Evolutionary conservation across 35 echinoderm and acorn worm species (phyloP), one percentile per base, ranked within the genome.

Genomic region (Acanthaster planci): DNA sequence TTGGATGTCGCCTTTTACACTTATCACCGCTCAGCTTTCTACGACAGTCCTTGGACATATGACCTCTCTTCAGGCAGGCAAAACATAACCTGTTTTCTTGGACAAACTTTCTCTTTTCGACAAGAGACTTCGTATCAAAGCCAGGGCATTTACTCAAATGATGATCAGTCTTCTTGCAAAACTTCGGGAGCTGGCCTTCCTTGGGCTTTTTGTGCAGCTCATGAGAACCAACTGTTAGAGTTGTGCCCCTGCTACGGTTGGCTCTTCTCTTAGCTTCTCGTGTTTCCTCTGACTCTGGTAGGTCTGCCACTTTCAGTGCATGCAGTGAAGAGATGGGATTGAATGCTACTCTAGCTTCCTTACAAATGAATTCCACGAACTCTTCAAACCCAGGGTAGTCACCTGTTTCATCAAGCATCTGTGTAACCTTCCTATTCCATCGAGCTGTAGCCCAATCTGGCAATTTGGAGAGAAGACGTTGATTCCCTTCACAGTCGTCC

Each of bases 401-500:
- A n/a, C n/a, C n/a, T n/a, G n/a, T n/a, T n/a, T n/a, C n/a, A n/a
- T n/a, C n/a, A n/a, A n/a, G n/a, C n/a, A n/a, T n/a, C n/a, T n/a
- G n/a, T n/a, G n/a, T n/a, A n/a, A n/a, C n/a, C n/a, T n/a, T n/a
- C n/a, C n/a, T n/a, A n/a, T n/a, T n/a, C n/a, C n/a, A n/a, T 44
- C 80, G 40, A 18, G 17, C 39, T 0, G 88, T 54, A 0, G 92
- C 4, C 80, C 84, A 89, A 0, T n/a, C n/a, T n/a, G n/a, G n/a
- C n/a, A n/a, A n/a, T n/a, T n/a, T n/a, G n/a, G n/a, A n/a, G n/a
- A n/a, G n/a, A n/a, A n/a, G n/a, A n/a, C n/a, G n/a, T n/a, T n/a
- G n/a, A n/a, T n/a, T n/a, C n/a, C n/a, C n/a, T n/a, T n/a, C n/a
- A n/a, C n/a, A n/a, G n/a, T n/a, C n/a, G n/a, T n/a, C n/a, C n/a